Evolutionary conservation across 2,888 invertebrate genomes (phyloP), one percentile per base, ranked within the genome.

Genomic region (Amiota mariae): DNA sequence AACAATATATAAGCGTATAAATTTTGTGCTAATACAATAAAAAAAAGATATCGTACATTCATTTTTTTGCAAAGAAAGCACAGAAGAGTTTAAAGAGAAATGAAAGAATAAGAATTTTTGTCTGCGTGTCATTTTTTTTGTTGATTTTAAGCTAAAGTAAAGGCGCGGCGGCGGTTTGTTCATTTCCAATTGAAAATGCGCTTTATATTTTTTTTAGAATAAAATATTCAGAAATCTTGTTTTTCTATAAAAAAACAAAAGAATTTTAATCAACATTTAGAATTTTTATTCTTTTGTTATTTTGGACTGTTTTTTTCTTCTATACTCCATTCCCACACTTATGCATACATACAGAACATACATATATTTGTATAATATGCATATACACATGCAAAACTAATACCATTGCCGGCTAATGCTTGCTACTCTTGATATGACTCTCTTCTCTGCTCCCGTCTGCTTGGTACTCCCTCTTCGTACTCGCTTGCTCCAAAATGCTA

Each of bases 81-180:
- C 68, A 70, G 71, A 61, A 59, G 66, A 54, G 57, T 15, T 57
- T 56, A 74, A 72, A 48, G 12, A 63, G 63, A 68, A 75, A 70
- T 6, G 36, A 36, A 36, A 36, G 36, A 36, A 36, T 36, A 74
- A 77, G 77, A 83, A 85, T 80, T 70, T 13, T 57, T 84, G 83
- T 79, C 77, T 84, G 83, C 83, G 83, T 84, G 83, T 86, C 83
- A 84, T 47, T 78, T 80, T 46, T 6, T 64, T 6, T 36, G 36
- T 36, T 36, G 36, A 36, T 36, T 36, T 24, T 24, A 24, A 24
- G n/a, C 24, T 36, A 36, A 36, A 36, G 6, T 2, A 36, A 36
- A 36, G 36, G 36, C 36, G 36, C 36, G 36, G 36, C 6, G 36
- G 36, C 36, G 36, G n/a, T n/a, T n/a, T 36, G 6, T 36, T 0